Conservation (phyloP, 2,888 invertebrate genomes). For the Pyrgus malvae region DNA sequence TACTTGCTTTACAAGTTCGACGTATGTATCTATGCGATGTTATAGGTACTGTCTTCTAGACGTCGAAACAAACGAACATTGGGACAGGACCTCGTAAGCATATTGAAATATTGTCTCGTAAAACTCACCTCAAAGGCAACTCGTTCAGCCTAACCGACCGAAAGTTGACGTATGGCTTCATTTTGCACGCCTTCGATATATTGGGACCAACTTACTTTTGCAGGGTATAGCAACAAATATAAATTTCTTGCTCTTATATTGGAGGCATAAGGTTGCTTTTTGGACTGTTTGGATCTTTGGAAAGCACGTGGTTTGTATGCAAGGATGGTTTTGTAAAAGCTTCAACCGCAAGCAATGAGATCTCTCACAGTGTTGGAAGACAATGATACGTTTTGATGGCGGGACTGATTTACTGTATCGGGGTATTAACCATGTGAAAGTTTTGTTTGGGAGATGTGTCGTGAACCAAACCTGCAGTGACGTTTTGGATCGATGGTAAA, state of each 20-base stretch:
- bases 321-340: constrained; percentile 54
- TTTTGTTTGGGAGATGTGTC: constrained; percentile 17
- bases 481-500: too few species aligned
- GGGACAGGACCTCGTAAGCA: constrained; percentile 69
- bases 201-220: constrained; percentile 46
- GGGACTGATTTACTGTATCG: constrained; percentile 65
- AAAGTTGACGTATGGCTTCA: constrained; percentile 75
- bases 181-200: constrained; percentile 75
- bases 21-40: too few species aligned
- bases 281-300: neutral
- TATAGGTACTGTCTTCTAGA: too few species aligned
- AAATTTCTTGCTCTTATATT: constrained; percentile 20
- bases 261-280: constrained; percentile 31
- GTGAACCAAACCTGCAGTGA: neutral
- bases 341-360: constrained; percentile 74
- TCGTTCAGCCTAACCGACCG: constrained; percentile 68
- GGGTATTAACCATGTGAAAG: constrained; percentile 30
- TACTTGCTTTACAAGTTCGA: too few species aligned
- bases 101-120: constrained; percentile 79
- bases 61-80: constrained; percentile 51
- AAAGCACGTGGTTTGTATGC: constrained; percentile 33
- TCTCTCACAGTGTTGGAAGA: constrained; percentile 66
- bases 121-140: constrained; percentile 63
- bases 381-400: constrained; percentile 70
- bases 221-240: constrained; percentile 9